Percentiles rank a stretch among this genome's conserved stretches.
Conservation (phyloP, 2,888 invertebrate genomes). For the Autographa pulchrina region DNA sequence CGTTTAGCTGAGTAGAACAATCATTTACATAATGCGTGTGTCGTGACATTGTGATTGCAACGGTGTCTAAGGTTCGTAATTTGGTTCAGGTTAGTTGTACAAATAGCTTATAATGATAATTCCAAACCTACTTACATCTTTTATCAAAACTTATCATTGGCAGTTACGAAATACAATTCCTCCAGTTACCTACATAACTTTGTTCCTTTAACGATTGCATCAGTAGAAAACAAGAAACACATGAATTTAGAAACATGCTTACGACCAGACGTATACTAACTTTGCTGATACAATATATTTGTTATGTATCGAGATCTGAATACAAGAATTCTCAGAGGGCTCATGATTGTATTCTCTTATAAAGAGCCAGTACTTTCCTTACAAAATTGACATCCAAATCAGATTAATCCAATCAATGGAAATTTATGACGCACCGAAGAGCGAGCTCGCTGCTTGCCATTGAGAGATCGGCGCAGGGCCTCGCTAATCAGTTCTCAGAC, state of each 20-base stretch:
- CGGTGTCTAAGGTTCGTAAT: neutral
- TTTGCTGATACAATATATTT: constrained; percentile 77
- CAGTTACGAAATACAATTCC: constrained; percentile 6
- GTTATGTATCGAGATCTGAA: constrained; percentile 79
- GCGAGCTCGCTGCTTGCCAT: constrained; percentile 78
- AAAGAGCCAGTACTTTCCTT: constrained; percentile 84
- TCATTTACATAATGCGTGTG: constrained; percentile 52
- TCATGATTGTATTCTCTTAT: constrained; percentile 84
- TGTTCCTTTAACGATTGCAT: constrained; percentile 78
- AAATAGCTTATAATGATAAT: neutral
- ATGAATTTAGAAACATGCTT: constrained; percentile 63
- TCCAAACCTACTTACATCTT: neutral
- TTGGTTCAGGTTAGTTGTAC: neutral
- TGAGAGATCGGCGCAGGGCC: constrained; percentile 79
- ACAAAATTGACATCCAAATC: constrained; percentile 89
- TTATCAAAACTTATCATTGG: constrained; percentile 7
- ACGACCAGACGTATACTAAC: constrained; percentile 70
- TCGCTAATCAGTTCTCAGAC: constrained; percentile 82
- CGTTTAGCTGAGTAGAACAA: constrained; percentile 60
- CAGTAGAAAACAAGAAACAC: constrained; percentile 63
- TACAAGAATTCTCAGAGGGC: constrained; percentile 73
- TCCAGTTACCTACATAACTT: constrained; percentile 15
- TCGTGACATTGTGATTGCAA: constrained; percentile 50
- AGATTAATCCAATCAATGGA: constrained; percentile 90
- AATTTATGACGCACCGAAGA: constrained; percentile 89